phyloP scores from a whole-genome alignment of 2,113 vertebrate species.

The Salvelinus namaycush region DNA sequence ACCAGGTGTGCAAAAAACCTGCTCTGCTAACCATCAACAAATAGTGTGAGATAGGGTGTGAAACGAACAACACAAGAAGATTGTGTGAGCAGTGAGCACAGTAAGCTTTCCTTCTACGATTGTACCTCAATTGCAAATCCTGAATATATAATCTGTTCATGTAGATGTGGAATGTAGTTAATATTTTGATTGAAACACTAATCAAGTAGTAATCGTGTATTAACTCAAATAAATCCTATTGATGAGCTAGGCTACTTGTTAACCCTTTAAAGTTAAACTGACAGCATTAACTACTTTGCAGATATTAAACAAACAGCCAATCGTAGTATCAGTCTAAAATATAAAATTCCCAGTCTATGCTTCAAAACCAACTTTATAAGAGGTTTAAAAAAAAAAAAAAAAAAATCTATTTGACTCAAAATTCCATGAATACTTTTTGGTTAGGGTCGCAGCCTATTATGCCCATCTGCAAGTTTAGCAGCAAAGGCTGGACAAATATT shows the following conservation, averaged over 20 bases:
- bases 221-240: too few species aligned
- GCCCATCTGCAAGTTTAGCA: too few species aligned
- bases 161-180: background rate
- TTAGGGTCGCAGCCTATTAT: too few species aligned
- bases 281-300: too few species aligned
- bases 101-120: background rate
- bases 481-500: too few species aligned
- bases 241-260: background rate
- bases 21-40: slow-evolving; percentile 1
- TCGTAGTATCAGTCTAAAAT: background rate
- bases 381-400: too few species aligned
- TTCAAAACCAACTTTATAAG: too few species aligned
- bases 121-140: background rate
- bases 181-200: background rate
- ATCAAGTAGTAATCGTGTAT: too few species aligned
- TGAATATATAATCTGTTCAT: background rate
- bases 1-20: slow-evolving; percentile 8
- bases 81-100: background rate
- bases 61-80: background rate
- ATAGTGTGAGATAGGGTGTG: background rate
- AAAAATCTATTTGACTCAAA: too few species aligned
- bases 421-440: too few species aligned
- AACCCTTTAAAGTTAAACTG: background rate
- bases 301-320: too few species aligned
- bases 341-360: too few species aligned